Base-by-base conservation (phyloP, 1,140 invertebrate genomes). In the Zelostemma sp. region DNA sequence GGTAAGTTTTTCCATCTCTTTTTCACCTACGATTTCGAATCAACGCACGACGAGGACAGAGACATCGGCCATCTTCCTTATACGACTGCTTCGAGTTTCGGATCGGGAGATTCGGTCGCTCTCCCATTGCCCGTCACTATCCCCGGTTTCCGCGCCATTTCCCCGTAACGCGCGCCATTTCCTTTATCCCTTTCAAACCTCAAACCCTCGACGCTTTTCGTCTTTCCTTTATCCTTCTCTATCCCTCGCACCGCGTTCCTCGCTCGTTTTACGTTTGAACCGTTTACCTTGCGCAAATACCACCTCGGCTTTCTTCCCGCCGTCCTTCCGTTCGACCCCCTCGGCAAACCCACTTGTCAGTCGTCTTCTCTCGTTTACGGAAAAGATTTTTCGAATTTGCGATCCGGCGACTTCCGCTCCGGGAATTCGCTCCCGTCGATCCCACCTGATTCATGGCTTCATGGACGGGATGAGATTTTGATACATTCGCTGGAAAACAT, bases 61-160 rank as follows among this genome's bases (percentile, higher is more conserved):
- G 35, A 59, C 50, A 71, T 41, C 54, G 46, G 54, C 50, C 73
- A 73, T 85, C 80, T 81, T 85, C 78, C 80, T 80, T 28, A 3
- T 3, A 85, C 79, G 78, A 66, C 73, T 71, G 73, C 72, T 78
- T 73, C 63, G 70, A 74, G 74, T 80, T 81, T 81, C 74, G 80
- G 76, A 79, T 82, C 76, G 76, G 76, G 64, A 73, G 75, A 72
- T 72, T 75, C 73, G 75, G 74, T 72, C 80, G 78, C 76, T 72
- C 75, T 78, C 76, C 80, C 80, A 82, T 82, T 79, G 80, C 80
- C 74, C 79, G 75, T 81, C 79, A 79, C 84, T 85, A 84, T 86
- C 83, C 83, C 81, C 74, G 75, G 76, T 85, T 86, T 86, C 84
- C 83, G 78, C 82, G 80, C 83, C 84, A 86, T 86, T 86, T 86